Base-by-base conservation (phyloP, 2,797 vertebrate genomes). In the Eulemur rubriventer region DNA sequence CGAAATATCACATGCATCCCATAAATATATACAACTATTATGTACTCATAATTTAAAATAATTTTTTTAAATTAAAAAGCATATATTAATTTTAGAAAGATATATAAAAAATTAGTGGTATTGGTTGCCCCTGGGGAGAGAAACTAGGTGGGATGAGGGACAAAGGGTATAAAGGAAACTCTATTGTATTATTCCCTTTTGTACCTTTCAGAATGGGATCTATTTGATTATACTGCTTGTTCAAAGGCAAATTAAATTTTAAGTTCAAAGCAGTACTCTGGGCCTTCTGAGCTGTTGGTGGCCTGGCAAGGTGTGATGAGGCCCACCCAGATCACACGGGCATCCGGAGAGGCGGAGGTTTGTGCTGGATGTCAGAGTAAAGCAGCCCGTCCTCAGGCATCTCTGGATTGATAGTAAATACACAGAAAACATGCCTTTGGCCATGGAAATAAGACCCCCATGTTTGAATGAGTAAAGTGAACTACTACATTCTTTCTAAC, bases 11-110 rank as follows among this genome's bases (percentile, higher is more conserved):
- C 33, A n/a, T n/a, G 33, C n/a, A 65, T 33, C 33, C 63, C 63
- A n/a, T n/a, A 65, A 65, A 65, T n/a, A n/a, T n/a, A 65, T 18
- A 8, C 3, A n/a, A 65, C 63, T 18, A 65, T n/a, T 65, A 65
- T 17, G 63, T 65, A 65, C 63, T 33, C 33, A 65, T 65, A 17
- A n/a, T n/a, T 65, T n/a, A n/a, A 65, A 65, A n/a, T 65, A 17
- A n/a, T 65, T 65, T 65, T 65, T n/a, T 65, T 17, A 73, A 75
- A 97, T 93, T 97, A 93, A 97, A 94, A 95, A 89, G 88, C 63
- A 97, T 92, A 93, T 38, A 35, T 0, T 78, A 65, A 69, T n/a
- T 88, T 48, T 79, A 55, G 30, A 85, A 93, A 86, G 46, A 48
- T 7, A 83, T 2, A 2, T 43, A 69, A 35, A 78, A 85, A 50